Base-by-base conservation (phyloP, 1,140 invertebrate genomes). In the Nasonia longicornis region DNA sequence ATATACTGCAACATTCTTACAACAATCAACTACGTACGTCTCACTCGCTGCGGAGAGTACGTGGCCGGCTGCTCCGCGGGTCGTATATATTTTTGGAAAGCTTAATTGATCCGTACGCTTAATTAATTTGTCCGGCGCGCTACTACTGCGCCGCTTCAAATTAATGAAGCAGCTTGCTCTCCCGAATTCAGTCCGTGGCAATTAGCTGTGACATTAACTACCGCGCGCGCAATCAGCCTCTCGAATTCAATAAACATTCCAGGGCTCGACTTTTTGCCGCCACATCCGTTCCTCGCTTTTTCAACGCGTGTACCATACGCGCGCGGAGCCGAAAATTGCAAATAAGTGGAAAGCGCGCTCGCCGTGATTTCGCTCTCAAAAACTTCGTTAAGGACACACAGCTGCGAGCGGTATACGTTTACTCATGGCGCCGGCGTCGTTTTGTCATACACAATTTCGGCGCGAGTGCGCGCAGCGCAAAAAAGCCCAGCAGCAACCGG, bases 191-290 rank as follows among this genome's bases (percentile, higher is more conserved):
- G 63, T 67, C 16, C 63, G 14, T n/a, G 52, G 75, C 80, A 82
- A 82, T 82, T 82, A 82, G 77, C 69, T 70, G 35, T 52, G 80
- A 77, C 80, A 77, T 82, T 77, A 81, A 81, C 73, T 77, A n/a
- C 80, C 38, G 66, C 35, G 12, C 35, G 69, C 35, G 63, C 66
- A 70, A 69, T 75, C 79, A 67, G 48, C n/a, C 69, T 76, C 74
- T 77, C 79, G 74, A 58, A 71, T 81, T 81, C 80, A 77, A 81
- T 75, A 48, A 81, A 76, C 79, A 69, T 81, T 81, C 79, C 31
- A 22, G 29, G 31, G 16, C 52, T 64, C 58, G 12, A 42, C 38
- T 79, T 79, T 79, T 79, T 71, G 66, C 42, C 76, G 20, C 12
- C 45, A 58, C 42, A 76, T 75, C 64, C 73, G 79, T 16, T 42